Percentiles rank a stretch among this genome's conserved stretches.
Conservation (phyloP, 2,888 invertebrate genomes). For the Caenorhabditis sp. region DNA sequence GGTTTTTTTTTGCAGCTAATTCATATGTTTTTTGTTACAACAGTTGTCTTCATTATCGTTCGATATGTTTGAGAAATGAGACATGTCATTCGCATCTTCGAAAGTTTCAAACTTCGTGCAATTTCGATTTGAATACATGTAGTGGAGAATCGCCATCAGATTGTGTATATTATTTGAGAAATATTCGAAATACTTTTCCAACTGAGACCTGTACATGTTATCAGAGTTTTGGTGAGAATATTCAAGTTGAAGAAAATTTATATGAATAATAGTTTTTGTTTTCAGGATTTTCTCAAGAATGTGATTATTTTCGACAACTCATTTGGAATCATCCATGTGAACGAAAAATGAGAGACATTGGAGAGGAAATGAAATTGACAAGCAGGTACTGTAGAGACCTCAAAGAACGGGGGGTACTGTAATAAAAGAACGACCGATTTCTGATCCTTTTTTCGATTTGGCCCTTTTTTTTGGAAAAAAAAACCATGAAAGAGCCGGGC, state of each 20-base stretch:
- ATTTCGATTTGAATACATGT: slow-evolving; percentile 46
- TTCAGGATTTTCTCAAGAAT: slow-evolving; percentile 49
- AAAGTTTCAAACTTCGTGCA: slow-evolving; percentile 40
- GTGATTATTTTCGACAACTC: slow-evolving; percentile 48
- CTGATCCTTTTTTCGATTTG: too few relatives aligned
- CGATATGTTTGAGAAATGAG: slow-evolving; percentile 40
- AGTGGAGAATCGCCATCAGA: slow-evolving; percentile 47
- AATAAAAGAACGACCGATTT: too few relatives aligned
- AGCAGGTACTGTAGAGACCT: slow-evolving; percentile 14
- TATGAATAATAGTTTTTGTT: not conserved
- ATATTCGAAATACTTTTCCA: slow-evolving; percentile 33
- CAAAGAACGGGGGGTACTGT: too few relatives aligned
- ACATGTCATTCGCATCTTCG: slow-evolving; percentile 31
- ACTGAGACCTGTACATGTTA: slow-evolving; percentile 43
- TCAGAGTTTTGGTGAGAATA: slow-evolving; percentile 42
- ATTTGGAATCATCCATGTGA: slow-evolving; percentile 58
- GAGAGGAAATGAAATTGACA: slow-evolving; percentile 28
- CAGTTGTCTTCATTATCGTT: slow-evolving; percentile 51
- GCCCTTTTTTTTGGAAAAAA: too few relatives aligned
- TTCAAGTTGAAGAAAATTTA: too few relatives aligned
- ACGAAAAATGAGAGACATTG: slow-evolving; percentile 36
- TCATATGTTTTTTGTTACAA: slow-evolving; percentile 15
- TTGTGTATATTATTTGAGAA: slow-evolving; percentile 44
- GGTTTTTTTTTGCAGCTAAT: too few relatives aligned
- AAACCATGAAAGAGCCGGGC: too few relatives aligned